Evolutionary conservation across 2,888 invertebrate genomes (phyloP).

Genomic region (Sarcophaga caerulescens): DNA sequence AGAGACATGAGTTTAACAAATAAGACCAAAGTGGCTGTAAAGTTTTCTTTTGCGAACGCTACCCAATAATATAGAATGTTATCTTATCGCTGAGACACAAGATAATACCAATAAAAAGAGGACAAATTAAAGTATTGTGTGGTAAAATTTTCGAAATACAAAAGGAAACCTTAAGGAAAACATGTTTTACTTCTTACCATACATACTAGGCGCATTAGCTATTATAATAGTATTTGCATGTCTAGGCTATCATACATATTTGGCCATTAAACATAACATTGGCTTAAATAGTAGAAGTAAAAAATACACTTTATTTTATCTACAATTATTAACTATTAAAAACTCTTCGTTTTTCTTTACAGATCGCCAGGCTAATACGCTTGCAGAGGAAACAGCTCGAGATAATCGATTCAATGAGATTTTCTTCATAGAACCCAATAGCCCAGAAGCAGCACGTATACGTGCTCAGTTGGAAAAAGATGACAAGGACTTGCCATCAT

Average conservation of each 20-base stretch:
- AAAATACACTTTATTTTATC: neutral
- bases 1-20: no score
- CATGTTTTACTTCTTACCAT: slow-evolving; percentile 38
- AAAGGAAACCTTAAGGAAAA: neutral
- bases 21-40: no score
- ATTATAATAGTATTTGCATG: slow-evolving; percentile 41
- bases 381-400: slow-evolving; percentile 70
- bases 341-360: slow-evolving; percentile 31
- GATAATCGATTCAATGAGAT: slow-evolving; percentile 75
- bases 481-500: slow-evolving; percentile 78
- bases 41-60: no score
- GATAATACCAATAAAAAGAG: no score
- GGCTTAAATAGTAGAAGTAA: slow-evolving; percentile 1
- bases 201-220: slow-evolving; percentile 10
- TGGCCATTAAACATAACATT: slow-evolving; percentile 6
- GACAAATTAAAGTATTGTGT: no score
- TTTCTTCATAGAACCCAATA: slow-evolving; percentile 76
- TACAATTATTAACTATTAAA: neutral
- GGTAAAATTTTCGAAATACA: no score
- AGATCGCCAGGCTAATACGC: slow-evolving; percentile 76
- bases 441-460: slow-evolving; percentile 74
- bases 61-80: no score
- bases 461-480: slow-evolving; percentile 76
- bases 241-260: slow-evolving; percentile 46
- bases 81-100: no score